These are phyloP conservation scores for Ennomos quercinarius DNA, from an alignment of 2,888 invertebrate species.

Conservation along the genomic window DNA sequence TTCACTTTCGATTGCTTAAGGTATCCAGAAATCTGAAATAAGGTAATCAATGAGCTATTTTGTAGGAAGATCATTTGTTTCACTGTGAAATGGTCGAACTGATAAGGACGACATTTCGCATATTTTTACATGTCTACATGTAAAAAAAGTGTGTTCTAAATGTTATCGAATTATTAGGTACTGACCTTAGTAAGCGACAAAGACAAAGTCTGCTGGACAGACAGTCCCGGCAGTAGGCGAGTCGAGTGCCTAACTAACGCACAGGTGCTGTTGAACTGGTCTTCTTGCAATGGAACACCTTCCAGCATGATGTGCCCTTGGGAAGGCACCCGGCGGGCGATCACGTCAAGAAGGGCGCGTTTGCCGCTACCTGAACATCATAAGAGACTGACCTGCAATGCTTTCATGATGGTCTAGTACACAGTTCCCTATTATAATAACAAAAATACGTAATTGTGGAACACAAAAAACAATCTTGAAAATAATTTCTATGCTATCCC, in stretches of 20 bases:
- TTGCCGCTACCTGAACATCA: conserved; percentile 94
- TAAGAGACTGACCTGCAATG: too few species aligned
- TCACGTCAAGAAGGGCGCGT: conserved; percentile 96
- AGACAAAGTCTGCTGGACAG: conserved; percentile 93
- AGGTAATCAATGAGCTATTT: background rate
- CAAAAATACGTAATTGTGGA: too few species aligned
- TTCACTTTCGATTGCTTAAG: conserved; percentile 94
- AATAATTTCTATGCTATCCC: too few species aligned
- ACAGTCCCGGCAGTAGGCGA: conserved; percentile 93
- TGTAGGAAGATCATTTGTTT: background rate
- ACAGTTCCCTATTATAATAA: too few species aligned
- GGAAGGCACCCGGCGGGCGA: conserved; percentile 92
- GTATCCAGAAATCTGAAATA: conserved; percentile 88
- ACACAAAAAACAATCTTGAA: too few species aligned
- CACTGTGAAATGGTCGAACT: too few species aligned
- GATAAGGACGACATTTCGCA: too few species aligned
- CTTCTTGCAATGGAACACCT: conserved; percentile 92
- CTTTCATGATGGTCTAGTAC: too few species aligned
- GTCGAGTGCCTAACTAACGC: conserved; percentile 96
- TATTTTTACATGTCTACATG: too few species aligned
- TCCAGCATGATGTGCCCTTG: conserved; percentile 96
- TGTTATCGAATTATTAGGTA: background rate
- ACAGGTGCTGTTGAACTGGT: conserved; percentile 93
- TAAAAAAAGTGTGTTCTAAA: too few species aligned
- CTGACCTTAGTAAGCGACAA: conserved; percentile 92